A percentile compares a stretch with the other conserved stretches of the same genome.
Evolutionary conservation across 2,113 vertebrate genomes (phyloP).

Genomic region (Odobenus rosmarus): DNA sequence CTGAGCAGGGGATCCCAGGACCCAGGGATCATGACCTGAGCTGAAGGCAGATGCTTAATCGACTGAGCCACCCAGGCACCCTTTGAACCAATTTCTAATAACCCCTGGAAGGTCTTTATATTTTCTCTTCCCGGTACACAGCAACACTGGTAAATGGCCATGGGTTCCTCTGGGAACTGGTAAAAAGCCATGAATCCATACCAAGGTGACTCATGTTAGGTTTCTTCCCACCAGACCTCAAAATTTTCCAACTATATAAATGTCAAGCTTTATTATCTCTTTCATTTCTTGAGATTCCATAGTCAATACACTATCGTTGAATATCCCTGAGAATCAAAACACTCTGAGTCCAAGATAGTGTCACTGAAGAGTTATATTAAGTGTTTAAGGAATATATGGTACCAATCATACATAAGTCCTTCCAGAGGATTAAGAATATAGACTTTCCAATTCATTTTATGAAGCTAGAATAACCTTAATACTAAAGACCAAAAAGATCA

Average conservation of each 20-base stretch:
- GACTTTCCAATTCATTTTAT: neutral
- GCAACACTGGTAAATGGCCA: neutral
- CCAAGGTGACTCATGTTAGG: neutral
- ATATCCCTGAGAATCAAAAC: neutral
- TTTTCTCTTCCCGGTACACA: neutral
- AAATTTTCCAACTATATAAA: neutral
- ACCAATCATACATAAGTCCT: neutral
- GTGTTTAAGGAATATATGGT: neutral
- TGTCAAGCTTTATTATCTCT: neutral
- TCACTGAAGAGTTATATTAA: neutral
- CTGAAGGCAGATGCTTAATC: too few species aligned
- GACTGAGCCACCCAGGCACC: too few species aligned
- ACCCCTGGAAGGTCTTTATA: neutral
- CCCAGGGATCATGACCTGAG: too few species aligned
- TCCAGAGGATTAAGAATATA: neutral
- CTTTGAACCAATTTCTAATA: neutral
- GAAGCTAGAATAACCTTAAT: neutral
- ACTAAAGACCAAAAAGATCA: neutral
- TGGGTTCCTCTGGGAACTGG: neutral
- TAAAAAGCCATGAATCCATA: neutral
- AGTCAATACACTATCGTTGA: neutral
- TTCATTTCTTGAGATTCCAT: neutral
- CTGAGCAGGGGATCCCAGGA: too few species aligned
- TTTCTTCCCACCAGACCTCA: neutral
- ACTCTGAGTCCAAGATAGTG: neutral